Evolutionary conservation across 2,888 invertebrate species (phyloP).

Genomic region (Epirrhoe alternata): DNA sequence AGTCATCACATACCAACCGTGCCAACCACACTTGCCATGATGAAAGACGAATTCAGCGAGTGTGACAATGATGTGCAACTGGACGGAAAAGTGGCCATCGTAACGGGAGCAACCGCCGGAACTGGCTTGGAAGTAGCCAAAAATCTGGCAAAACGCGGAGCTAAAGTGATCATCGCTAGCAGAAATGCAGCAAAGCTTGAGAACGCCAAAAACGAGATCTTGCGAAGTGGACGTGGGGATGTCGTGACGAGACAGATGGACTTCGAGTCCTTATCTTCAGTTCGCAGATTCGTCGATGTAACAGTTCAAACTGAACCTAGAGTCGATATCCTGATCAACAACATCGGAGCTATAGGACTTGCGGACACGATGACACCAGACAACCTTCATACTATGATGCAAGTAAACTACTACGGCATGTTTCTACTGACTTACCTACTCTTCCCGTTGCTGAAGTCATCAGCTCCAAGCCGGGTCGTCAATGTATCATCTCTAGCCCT

Average conservation of each 20-base stretch:
- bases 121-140: slow-evolving; percentile 69
- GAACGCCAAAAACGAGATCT: slow-evolving; percentile 54
- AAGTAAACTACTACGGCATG: slow-evolving; percentile 77
- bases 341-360: slow-evolving; percentile 79
- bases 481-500: slow-evolving; percentile 84
- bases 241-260: slow-evolving; percentile 72
- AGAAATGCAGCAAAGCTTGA: slow-evolving; percentile 65
- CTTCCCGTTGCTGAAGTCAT: slow-evolving; percentile 61
- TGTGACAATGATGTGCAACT: slow-evolving; percentile 60
- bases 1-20: slow-evolving; percentile 34
- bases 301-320: slow-evolving; percentile 75
- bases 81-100: slow-evolving; percentile 69
- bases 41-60: slow-evolving; percentile 58
- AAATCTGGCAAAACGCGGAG: slow-evolving; percentile 78
- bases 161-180: slow-evolving; percentile 84
- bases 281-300: slow-evolving; percentile 85
- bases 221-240: slow-evolving; percentile 54
- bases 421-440: slow-evolving; percentile 68
- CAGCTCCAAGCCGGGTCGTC: slow-evolving; percentile 67
- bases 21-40: slow-evolving; percentile 41
- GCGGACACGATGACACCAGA: slow-evolving; percentile 82
- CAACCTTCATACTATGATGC: slow-evolving; percentile 86
- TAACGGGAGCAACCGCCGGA: slow-evolving; percentile 71
- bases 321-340: slow-evolving; percentile 76
- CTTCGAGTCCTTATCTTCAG: slow-evolving; percentile 78